A percentile compares a stretch with the other conserved stretches of the same genome.
phyloP scores from a whole-genome alignment of 2,888 invertebrate species.

The Chouioia cunea region DNA sequence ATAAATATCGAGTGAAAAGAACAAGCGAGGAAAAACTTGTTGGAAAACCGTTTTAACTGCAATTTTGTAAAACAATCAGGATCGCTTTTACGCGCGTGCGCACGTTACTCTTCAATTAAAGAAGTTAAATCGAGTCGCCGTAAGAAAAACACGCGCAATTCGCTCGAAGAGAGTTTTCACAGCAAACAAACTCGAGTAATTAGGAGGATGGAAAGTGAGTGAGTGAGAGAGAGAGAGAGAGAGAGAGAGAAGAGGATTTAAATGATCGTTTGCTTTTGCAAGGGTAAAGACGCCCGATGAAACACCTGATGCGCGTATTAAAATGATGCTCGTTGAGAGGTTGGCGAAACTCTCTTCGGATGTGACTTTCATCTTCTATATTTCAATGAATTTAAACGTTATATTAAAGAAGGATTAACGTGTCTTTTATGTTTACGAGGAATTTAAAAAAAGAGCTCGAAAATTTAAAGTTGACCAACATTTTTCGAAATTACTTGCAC shows the following conservation, averaged over 20 bases:
- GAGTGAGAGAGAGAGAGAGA: too few species aligned
- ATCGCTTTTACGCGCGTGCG: neutral
- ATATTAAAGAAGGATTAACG: too few species aligned
- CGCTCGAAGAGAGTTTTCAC: too few species aligned
- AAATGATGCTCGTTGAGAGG: neutral
- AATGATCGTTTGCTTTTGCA: neutral
- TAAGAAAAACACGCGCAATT: neutral
- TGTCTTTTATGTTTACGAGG: too few species aligned
- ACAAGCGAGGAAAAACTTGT: conserved; percentile 9
- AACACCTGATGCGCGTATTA: conserved; percentile 5
- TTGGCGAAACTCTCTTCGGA: too few species aligned
- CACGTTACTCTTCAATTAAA: conserved; percentile 33
- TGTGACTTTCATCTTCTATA: too few species aligned
- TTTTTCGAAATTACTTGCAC: too few species aligned
- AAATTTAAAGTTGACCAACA: too few species aligned
- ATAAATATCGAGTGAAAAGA: neutral
- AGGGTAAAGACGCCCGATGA: too few species aligned
- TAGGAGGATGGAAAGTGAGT: neutral
- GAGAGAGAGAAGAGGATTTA: conserved; percentile 8
- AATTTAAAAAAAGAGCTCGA: too few species aligned
- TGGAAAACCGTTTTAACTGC: conserved; percentile 6
- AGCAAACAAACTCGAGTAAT: neutral
- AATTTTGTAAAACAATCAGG: neutral
- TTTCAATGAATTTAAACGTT: too few species aligned
- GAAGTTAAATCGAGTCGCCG: conserved; percentile 24